phyloP scores from a whole-genome alignment of 2,113 vertebrate genomes.

The Bucco capensis region DNA sequence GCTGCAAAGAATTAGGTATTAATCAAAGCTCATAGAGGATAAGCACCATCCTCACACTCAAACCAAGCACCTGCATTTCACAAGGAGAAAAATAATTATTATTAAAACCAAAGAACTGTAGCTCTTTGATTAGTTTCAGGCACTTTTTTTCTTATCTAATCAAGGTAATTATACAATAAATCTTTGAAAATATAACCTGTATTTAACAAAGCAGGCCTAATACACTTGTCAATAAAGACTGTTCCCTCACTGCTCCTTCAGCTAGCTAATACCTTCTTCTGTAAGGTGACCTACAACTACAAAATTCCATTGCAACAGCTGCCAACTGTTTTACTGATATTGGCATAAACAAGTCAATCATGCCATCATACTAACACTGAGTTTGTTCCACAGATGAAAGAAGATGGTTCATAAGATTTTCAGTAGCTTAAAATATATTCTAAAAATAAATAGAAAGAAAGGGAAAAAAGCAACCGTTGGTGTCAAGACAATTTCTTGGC shows the following conservation, averaged over 20 bases:
- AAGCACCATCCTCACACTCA: conserved; percentile 33
- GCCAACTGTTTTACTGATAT: background rate
- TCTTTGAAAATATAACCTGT: conserved; percentile 1
- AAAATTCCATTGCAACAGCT: background rate
- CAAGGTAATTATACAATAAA: conserved; percentile 64
- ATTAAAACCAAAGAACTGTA: conserved; percentile 25
- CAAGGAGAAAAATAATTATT: conserved; percentile 31
- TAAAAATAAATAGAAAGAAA: background rate
- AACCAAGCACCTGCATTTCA: conserved; percentile 52
- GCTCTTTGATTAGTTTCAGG: conserved; percentile 53
- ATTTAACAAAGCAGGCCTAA: conserved; percentile 35
- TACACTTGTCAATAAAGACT: background rate
- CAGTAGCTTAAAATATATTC: background rate
- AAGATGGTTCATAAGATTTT: background rate
- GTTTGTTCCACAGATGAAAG: background rate
- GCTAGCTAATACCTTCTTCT: background rate
- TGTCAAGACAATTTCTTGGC: background rate
- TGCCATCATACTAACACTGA: background rate
- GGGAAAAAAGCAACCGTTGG: background rate
- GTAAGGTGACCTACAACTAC: background rate
- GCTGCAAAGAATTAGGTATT: conserved; percentile 47
- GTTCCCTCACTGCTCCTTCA: background rate
- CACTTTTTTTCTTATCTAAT: conserved; percentile 55
- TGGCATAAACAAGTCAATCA: background rate
- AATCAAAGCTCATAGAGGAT: conserved; percentile 60